Percentiles rank a stretch among this genome's conserved stretches.
Conservation (phyloP, 2,888 invertebrate species). For the Acanthoscelides obtectus region DNA sequence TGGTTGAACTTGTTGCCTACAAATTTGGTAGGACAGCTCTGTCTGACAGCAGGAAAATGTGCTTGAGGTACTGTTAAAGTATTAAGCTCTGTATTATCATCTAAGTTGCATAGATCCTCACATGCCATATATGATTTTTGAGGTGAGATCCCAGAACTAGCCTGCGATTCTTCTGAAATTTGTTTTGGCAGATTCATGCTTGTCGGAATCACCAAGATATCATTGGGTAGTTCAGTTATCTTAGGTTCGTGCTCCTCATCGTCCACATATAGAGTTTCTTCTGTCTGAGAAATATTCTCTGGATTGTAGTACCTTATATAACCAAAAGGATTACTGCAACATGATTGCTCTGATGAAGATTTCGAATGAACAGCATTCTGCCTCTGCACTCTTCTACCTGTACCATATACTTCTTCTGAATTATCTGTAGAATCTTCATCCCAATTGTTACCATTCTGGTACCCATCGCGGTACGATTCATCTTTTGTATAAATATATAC, state of each 20-base stretch:
- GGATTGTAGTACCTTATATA: constrained; percentile 62
- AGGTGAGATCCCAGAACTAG: constrained; percentile 57
- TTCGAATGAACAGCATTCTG: constrained; percentile 54
- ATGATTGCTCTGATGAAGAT: constrained; percentile 52
- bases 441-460: constrained; percentile 42
- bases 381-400: constrained; percentile 49
- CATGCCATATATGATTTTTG: constrained; percentile 57
- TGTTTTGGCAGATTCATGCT: constrained; percentile 43
- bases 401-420: constrained; percentile 46
- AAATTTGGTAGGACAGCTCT: constrained; percentile 64
- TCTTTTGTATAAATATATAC: constrained; percentile 43
- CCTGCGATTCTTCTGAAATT: constrained; percentile 56
- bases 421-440: constrained; percentile 47
- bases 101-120: constrained; percentile 63
- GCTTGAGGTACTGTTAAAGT: constrained; percentile 33
- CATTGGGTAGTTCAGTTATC: constrained; percentile 16
- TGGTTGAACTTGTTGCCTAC: constrained; percentile 57
- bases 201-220: constrained; percentile 48
- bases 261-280: constrained; percentile 47
- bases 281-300: constrained; percentile 44
- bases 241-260: constrained; percentile 49
- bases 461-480: constrained; percentile 35
- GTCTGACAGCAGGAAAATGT: constrained; percentile 49
- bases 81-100: constrained; percentile 55
- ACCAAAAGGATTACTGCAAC: constrained; percentile 60